phyloP scores from a whole-genome alignment of 2,113 vertebrate genomes.

The Podocnemis expansa region DNA sequence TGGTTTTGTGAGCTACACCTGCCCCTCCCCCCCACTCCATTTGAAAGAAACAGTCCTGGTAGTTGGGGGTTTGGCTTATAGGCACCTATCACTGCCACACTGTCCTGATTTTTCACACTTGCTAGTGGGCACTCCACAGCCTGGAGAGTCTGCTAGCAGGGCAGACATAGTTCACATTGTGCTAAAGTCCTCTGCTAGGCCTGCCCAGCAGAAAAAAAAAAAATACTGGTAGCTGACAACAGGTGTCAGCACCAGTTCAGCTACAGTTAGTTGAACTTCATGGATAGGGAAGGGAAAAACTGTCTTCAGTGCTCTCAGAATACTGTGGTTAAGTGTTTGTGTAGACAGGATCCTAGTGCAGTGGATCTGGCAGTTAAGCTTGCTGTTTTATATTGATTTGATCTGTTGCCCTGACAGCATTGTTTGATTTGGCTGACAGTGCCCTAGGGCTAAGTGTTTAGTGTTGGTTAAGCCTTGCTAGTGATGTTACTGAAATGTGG shows the following conservation, averaged over 20 bases:
- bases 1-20: no score
- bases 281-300: background rate
- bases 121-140: no score
- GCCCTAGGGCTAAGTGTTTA: background rate
- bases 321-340: background rate
- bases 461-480: background rate
- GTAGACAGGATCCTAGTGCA: background rate
- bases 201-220: no score
- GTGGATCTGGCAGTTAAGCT: background rate
- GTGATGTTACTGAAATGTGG: background rate
- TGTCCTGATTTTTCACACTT: no score
- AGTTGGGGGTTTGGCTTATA: no score
- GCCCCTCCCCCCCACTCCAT: no score
- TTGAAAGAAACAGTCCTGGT: no score
- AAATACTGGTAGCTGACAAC: background rate
- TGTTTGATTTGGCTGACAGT: background rate
- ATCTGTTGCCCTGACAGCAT: background rate
- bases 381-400: background rate
- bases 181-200: fast-evolving
- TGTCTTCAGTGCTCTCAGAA: background rate
- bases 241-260: slow-evolving; percentile 46
- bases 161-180: fast-evolving
- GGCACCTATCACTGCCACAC: no score
- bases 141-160: background rate
- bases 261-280: fast-evolving